Conservation (phyloP, 2,888 invertebrate species). For the Belgica antarctica region DNA sequence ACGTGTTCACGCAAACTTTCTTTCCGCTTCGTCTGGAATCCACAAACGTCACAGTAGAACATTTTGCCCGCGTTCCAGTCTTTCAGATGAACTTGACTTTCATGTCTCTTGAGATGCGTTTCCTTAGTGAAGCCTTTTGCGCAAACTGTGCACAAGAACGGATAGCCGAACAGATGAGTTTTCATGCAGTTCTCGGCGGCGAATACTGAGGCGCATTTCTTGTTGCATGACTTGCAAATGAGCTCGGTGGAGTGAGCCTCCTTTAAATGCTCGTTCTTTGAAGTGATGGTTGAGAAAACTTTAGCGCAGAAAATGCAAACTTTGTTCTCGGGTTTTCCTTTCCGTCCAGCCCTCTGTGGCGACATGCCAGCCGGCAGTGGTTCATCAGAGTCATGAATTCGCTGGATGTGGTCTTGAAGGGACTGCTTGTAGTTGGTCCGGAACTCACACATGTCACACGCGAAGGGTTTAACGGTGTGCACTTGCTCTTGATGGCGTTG, state of each 20-base stretch:
- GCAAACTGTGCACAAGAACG: neutral
- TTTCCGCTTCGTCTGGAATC: neutral
- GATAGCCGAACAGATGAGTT: neutral
- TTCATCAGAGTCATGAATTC: neutral
- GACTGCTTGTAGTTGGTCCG: too few species aligned
- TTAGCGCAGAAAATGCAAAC: neutral
- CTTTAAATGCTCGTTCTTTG: neutral
- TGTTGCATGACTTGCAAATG: neutral
- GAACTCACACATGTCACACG: too few species aligned
- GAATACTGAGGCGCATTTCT: neutral
- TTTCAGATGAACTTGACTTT: neutral
- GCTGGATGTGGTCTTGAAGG: too few species aligned
- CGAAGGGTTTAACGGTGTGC: too few species aligned
- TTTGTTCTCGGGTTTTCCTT: too few species aligned
- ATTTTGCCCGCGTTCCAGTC: neutral
- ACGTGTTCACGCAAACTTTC: neutral
- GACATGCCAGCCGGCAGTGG: too few species aligned
- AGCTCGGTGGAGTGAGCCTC: neutral
- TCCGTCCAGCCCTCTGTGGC: too few species aligned
- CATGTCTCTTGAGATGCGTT: neutral
- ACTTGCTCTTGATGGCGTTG: neutral
- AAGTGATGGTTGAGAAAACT: neutral
- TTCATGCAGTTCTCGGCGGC: neutral
- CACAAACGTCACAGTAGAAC: neutral
- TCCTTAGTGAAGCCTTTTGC: neutral